Conservation (phyloP, 2,113 vertebrate genomes). For the Grammomys surdaster region DNA sequence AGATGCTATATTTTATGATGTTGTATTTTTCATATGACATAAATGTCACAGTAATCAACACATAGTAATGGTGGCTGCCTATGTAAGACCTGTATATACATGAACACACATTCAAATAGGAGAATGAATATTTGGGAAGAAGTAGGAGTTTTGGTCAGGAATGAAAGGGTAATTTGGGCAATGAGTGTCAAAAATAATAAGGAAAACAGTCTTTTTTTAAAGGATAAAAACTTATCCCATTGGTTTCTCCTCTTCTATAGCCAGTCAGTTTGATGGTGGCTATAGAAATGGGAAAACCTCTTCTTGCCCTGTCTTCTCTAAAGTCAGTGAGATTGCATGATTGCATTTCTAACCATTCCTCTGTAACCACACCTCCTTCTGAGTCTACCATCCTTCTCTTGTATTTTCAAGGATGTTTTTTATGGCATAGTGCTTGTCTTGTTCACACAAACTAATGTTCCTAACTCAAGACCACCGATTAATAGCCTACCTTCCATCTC, state of each 20-base stretch:
- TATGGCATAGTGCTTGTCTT: neutral
- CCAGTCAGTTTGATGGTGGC: too few species aligned
- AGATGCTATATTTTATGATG: neutral
- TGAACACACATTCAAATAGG: neutral
- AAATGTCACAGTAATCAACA: neutral
- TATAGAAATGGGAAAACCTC: too few species aligned
- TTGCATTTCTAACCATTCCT: neutral
- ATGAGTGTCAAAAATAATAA: neutral
- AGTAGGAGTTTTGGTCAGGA: neutral
- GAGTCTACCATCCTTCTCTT: neutral
- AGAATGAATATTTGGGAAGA: neutral
- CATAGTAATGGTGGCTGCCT: neutral
- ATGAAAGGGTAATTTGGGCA: neutral
- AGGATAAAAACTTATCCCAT: neutral
- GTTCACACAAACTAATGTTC: neutral
- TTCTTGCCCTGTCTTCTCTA: neutral
- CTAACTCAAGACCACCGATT: neutral
- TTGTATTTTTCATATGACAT: too few species aligned
- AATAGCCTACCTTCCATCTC: neutral
- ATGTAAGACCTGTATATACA: neutral
- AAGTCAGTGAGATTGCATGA: accelerated
- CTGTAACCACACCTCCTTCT: neutral
- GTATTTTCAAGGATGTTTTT: neutral
- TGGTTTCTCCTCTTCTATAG: neutral
- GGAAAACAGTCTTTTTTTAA: neutral